These are phyloP conservation scores for Chloroceryle inda DNA, from an alignment of 2,797 vertebrate species.

Conservation along the genomic window DNA sequence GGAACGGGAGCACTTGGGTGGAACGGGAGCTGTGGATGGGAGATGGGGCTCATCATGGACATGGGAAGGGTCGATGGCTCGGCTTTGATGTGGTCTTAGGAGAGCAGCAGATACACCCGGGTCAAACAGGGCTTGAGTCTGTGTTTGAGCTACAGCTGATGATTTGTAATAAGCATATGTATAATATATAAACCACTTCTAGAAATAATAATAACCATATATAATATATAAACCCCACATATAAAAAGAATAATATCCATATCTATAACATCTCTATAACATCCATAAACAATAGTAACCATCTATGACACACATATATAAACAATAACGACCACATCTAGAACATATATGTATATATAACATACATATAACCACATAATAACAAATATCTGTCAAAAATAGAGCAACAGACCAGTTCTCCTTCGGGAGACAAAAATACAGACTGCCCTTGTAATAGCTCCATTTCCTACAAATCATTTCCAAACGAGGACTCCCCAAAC, in stretches of 20 bases:
- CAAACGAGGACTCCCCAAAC: neutral
- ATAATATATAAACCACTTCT: too few species aligned
- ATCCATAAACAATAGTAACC: too few species aligned
- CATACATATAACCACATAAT: too few species aligned
- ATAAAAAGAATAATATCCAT: too few species aligned
- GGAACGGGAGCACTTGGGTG: rapidly evolving
- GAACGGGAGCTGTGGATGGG: rapidly evolving
- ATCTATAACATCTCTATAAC: too few species aligned
- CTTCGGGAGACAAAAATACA: neutral
- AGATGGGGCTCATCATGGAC: rapidly evolving
- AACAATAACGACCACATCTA: too few species aligned
- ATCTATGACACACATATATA: too few species aligned
- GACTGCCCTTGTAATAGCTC: neutral
- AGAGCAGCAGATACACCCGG: neutral
- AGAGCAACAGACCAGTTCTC: neutral
- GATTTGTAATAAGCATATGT: neutral
- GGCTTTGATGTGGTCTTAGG: rapidly evolving
- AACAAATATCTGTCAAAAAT: neutral
- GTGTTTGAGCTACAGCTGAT: rapidly evolving
- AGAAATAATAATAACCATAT: too few species aligned
- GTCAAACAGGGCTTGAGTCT: neutral
- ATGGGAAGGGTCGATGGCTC: neutral
- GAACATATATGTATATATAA: too few species aligned
- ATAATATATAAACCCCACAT: too few species aligned
- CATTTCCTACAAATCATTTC: neutral